Conservation (phyloP, 1,140 invertebrate species). For the Bilobella aurantiaca region DNA sequence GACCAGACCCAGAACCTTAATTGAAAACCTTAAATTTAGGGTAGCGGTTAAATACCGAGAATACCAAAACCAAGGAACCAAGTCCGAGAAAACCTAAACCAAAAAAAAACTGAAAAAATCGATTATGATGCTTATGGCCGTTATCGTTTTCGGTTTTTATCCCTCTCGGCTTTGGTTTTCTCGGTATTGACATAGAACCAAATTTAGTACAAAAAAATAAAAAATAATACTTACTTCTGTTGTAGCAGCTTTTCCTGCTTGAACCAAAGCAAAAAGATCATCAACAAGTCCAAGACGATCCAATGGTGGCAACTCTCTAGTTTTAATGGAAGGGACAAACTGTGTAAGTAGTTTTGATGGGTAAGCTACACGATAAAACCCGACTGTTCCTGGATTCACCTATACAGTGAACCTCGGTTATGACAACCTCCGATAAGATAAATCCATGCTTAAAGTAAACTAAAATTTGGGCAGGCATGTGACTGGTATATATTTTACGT, state of each 20-base stretch:
- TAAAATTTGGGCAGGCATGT: no score
- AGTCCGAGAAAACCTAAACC: not conserved
- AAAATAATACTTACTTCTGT: slow-evolving; percentile 45
- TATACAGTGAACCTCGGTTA: slow-evolving; percentile 16
- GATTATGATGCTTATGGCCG: no score
- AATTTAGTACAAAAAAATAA: not conserved
- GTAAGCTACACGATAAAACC: slow-evolving; percentile 81
- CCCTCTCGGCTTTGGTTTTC: not conserved
- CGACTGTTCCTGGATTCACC: slow-evolving; percentile 65
- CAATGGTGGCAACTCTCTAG: slow-evolving; percentile 67
- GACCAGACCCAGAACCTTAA: slow-evolving; percentile 56
- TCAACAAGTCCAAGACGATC: slow-evolving; percentile 83
- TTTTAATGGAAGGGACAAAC: slow-evolving; percentile 66
- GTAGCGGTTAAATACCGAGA: not conserved
- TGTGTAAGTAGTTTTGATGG: slow-evolving; percentile 61
- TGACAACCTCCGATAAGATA: no score
- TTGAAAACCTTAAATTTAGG: no score
- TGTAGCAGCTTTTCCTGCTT: slow-evolving; percentile 70
- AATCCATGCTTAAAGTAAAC: no score
- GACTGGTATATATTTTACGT: no score
- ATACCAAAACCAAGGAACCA: no score
- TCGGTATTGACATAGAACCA: not conserved
- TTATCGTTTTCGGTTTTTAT: not conserved
- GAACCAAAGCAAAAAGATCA: slow-evolving; percentile 84
- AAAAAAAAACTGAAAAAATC: not conserved